Base-by-base conservation (phyloP, 2,113 vertebrate species). In the Triplophysa dalaica region DNA sequence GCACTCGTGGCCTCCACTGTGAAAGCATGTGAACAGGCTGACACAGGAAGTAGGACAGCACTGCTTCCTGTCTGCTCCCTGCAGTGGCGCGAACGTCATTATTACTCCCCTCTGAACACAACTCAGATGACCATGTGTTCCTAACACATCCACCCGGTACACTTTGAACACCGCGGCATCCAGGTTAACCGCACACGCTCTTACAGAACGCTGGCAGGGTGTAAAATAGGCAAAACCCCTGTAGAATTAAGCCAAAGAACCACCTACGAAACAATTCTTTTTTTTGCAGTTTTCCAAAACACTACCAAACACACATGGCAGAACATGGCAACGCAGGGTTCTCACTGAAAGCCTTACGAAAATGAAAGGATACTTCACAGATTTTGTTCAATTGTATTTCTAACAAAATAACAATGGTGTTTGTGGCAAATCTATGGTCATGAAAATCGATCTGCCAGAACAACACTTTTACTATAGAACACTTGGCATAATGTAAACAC, bases 221-320 rank as follows among this genome's bases (percentile, higher is more conserved):
- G n/a, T 24, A 66, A 93, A 90, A 89, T 91, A 90, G 91, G 89
- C 90, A 89, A 89, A 88, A 88, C 87, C 90, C 90, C 90, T 78
- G 74, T 82, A 90, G 89, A 88, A 84, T 87, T 87, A 76, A 86
- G 82, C 88, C 89, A 89, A 88, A 90, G 88, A 87, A 91, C 89
- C 87, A 90, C 81, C 85, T 83, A 87, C 84, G 22, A 43, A 67
- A n/a, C 2, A 9, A 3, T 21, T 58, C 64, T 19, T 24, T 68
- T 29, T 13, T 43, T 66, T 8, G 9, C 61, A 70, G 50, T 29
- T 43, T 45, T 29, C 9, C 3, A 21, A 78, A 17, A 60, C 13
- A 48, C 13, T 24, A 19, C 10, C 61, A 50, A 33, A 58, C 29
- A 67, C 17, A 58, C 21, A 22, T 16, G 48, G 52, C 70, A 86